Conservation (phyloP, 2,113 vertebrate species). For the Podarcis cretensis region DNA sequence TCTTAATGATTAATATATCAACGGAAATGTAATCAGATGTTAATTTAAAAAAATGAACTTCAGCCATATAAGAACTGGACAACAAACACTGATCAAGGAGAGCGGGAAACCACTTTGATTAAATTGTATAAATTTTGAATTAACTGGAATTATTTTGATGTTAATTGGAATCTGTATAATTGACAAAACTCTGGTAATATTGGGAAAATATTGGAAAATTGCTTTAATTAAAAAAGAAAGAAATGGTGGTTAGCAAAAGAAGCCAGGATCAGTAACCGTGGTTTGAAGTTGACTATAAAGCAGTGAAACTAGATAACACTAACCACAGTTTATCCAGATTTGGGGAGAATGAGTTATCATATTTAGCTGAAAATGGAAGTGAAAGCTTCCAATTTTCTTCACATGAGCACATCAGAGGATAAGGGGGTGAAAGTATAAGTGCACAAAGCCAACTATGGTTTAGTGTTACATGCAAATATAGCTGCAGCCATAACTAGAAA, state of each 20-base stretch:
- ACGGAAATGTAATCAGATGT: too few species aligned
- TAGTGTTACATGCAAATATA: not conserved
- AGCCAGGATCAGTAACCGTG: not conserved
- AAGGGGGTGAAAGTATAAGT: not conserved
- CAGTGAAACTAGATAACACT: not conserved
- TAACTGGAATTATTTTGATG: too few species aligned
- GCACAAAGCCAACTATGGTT: not conserved
- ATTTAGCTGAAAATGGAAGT: not conserved
- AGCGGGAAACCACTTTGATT: too few species aligned
- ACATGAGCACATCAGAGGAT: not conserved
- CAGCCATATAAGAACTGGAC: too few species aligned
- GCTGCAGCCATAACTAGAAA: not conserved
- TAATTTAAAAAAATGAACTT: too few species aligned
- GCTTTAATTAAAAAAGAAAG: too few species aligned
- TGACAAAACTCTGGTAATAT: too few species aligned
- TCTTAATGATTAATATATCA: too few species aligned
- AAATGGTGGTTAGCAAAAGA: not conserved
- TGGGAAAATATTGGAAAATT: too few species aligned
- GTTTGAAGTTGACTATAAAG: not conserved
- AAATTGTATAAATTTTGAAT: too few species aligned
- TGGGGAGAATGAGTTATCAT: not conserved
- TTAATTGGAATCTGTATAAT: too few species aligned
- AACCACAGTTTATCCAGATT: not conserved
- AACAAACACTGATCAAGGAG: too few species aligned
- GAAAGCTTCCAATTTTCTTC: not conserved